phyloP scores from a whole-genome alignment of 2,797 vertebrate species.

The Tragelaphus eurycerus region DNA sequence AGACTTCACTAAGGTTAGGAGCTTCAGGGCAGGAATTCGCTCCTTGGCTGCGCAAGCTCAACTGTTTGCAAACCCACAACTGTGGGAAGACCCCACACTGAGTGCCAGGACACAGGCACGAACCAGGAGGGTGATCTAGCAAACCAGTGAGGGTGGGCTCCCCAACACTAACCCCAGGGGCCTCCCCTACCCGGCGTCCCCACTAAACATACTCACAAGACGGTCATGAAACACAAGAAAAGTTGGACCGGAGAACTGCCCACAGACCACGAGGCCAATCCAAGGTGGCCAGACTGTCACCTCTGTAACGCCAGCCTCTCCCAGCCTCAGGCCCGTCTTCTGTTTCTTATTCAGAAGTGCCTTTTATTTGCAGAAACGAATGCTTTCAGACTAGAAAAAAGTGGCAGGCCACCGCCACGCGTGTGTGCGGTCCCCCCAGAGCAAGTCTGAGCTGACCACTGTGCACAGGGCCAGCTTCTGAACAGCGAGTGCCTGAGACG shows the following conservation, averaged over 20 bases:
- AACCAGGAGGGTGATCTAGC: neutral
- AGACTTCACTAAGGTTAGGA: conserved; percentile 1
- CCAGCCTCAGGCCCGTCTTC: conserved; percentile 66
- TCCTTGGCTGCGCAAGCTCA: neutral
- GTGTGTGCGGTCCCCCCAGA: neutral
- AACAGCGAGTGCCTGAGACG: neutral
- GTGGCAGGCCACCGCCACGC: neutral
- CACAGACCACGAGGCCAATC: neutral
- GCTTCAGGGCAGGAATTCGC: neutral
- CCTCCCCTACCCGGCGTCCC: neutral
- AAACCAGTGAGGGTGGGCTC: neutral
- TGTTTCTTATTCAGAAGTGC: conserved; percentile 48
- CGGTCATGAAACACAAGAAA: neutral
- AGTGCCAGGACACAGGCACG: neutral
- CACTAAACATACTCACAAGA: neutral
- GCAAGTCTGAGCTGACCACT: neutral
- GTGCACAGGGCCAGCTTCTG: neutral
- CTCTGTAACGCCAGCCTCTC: conserved; percentile 58
- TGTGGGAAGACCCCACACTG: neutral
- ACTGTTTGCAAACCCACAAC: neutral
- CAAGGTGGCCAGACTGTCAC: conserved; percentile 62
- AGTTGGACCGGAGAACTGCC: neutral
- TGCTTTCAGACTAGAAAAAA: conserved; percentile 58
- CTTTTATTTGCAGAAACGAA: conserved; percentile 71
- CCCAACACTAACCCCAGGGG: neutral